Evolutionary conservation across 2,888 invertebrate species (phyloP).

Genomic region (Leptopilina drosophilae): DNA sequence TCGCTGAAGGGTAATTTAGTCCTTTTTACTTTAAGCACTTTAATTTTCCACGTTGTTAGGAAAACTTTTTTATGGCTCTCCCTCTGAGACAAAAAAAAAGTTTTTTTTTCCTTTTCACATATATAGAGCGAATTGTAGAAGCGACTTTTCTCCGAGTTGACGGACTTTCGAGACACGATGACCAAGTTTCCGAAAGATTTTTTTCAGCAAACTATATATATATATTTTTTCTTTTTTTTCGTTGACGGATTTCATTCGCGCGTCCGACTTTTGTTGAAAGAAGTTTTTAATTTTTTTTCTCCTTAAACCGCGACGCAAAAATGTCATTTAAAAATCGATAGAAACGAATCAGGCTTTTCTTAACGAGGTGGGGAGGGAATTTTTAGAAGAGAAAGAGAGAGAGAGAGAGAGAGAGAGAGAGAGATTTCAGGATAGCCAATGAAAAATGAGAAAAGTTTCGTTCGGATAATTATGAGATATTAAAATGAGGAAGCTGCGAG

Average conservation of each 20-base stretch:
- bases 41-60: conserved; percentile 20
- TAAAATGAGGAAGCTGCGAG: conserved; percentile 13
- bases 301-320: conserved; percentile 47
- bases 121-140: conserved; percentile 16
- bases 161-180: conserved; percentile 7
- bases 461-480: not conserved
- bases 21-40: conserved; percentile 13
- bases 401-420: not conserved
- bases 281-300: conserved; percentile 5
- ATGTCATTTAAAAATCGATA: conserved; percentile 55
- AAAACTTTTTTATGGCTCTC: conserved; percentile 19
- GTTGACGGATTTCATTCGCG: conserved; percentile 26
- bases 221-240: not conserved
- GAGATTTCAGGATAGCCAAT: not conserved
- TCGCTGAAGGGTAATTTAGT: conserved; percentile 2
- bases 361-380: not conserved
- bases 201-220: conserved; percentile 30
- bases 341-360: conserved; percentile 43
- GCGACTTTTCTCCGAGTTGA: conserved; percentile 14
- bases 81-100: conserved; percentile 16
- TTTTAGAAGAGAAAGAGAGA: not conserved
- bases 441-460: conserved; percentile 6
- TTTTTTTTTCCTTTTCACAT: not conserved
- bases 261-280: conserved; percentile 28
- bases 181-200: conserved; percentile 24